Percentiles rank a stretch among this genome's conserved stretches.
Evolutionary conservation across 2,797 vertebrate species (phyloP).

Genomic region (Macroramphosus scolopax): DNA sequence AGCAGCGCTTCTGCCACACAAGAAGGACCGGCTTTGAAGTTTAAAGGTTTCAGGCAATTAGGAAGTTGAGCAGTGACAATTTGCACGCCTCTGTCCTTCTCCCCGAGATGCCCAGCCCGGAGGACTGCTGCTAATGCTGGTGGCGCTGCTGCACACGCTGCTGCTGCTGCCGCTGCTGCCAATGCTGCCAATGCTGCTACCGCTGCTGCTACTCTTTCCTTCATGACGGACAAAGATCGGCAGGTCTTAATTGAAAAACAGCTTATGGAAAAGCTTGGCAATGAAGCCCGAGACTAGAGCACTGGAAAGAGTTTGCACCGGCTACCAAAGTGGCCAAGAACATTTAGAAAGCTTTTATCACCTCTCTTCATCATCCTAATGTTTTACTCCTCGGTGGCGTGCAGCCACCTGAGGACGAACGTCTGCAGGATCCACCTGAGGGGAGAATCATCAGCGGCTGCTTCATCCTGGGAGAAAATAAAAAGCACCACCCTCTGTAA

Average conservation of each 20-base stretch:
- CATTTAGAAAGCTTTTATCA: conserved; percentile 43
- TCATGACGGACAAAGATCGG: conserved; percentile 51
- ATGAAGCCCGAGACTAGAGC: conserved; percentile 27
- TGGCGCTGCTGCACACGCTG: too few species aligned
- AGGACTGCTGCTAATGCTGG: conserved; percentile 31
- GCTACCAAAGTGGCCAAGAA: conserved; percentile 54
- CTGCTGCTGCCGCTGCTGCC: too few species aligned
- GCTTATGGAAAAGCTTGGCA: conserved; percentile 56
- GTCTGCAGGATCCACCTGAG: conserved; percentile 61
- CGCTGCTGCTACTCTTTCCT: conserved; percentile 49
- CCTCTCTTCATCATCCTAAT: conserved; percentile 53
- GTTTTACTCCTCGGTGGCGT: conserved; percentile 33
- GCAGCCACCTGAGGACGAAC: conserved; percentile 11
- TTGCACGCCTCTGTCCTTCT: conserved; percentile 60
- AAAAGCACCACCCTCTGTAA: conserved; percentile 1
- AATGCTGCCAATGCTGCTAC: too few species aligned
- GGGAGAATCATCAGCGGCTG: conserved; percentile 55
- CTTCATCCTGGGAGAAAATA: conserved; percentile 30
- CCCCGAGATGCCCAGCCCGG: conserved; percentile 29
- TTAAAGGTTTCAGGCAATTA: conserved; percentile 63
- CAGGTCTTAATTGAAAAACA: conserved; percentile 54
- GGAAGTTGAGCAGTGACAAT: conserved; percentile 65
- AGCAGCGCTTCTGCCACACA: conserved; percentile 52
- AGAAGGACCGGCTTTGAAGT: conserved; percentile 60
- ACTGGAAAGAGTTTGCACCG: conserved; percentile 59